These are phyloP conservation scores for Hypolimnas misippus DNA, from an alignment of 2,888 invertebrate species.

Conservation along the genomic window DNA sequence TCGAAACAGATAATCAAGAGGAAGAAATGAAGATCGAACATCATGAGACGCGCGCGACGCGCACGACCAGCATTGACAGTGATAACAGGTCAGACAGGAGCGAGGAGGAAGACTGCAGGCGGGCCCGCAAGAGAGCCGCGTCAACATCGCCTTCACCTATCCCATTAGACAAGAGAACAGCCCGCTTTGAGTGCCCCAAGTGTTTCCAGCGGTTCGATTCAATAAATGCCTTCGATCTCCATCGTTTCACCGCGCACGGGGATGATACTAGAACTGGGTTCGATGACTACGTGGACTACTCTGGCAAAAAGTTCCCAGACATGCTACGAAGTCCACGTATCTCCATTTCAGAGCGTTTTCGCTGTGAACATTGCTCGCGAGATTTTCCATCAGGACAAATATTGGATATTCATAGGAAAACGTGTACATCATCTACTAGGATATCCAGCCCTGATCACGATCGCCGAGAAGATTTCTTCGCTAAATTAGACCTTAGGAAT, in stretches of 20 bases:
- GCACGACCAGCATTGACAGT: slow-evolving; percentile 80
- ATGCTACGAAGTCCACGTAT: slow-evolving; percentile 89
- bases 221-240: slow-evolving; percentile 88
- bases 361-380: slow-evolving; percentile 87
- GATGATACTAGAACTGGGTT: slow-evolving; percentile 86
- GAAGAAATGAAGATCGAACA: slow-evolving; percentile 65
- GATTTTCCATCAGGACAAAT: slow-evolving; percentile 89
- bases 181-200: slow-evolving; percentile 86
- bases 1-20: slow-evolving; percentile 59
- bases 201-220: slow-evolving; percentile 91
- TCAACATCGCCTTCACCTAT: slow-evolving; percentile 68
- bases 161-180: slow-evolving; percentile 70
- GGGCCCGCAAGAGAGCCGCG: slow-evolving; percentile 71
- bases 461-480: slow-evolving; percentile 91
- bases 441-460: slow-evolving; percentile 83
- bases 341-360: slow-evolving; percentile 84
- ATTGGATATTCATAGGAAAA: slow-evolving; percentile 86
- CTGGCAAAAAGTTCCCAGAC: slow-evolving; percentile 90
- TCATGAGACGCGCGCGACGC: slow-evolving; percentile 61
- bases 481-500: slow-evolving; percentile 90
- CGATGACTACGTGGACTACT: slow-evolving; percentile 91
- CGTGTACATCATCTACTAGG: slow-evolving; percentile 67
- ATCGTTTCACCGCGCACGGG: slow-evolving; percentile 86
- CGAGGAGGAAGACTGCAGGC: slow-evolving; percentile 70
- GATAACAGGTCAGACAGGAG: slow-evolving; percentile 84